Percentiles rank a stretch among this genome's conserved stretches.
These are phyloP conservation scores for Rhizomys pruinosus DNA, from an alignment of 2,113 vertebrate genomes.

Conservation along the genomic window DNA sequence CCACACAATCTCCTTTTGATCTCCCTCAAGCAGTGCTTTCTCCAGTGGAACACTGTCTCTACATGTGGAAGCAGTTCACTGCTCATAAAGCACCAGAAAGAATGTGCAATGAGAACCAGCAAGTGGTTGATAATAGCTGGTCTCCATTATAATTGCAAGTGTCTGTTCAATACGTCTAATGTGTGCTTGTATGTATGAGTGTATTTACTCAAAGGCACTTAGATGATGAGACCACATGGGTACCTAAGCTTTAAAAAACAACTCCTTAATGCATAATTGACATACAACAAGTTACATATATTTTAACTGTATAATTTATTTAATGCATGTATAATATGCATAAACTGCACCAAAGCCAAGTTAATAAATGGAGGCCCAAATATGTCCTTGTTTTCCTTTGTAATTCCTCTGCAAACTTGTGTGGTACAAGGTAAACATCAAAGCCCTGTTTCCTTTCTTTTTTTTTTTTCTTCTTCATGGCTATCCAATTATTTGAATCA, in stretches of 20 bases:
- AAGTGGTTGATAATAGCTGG: neutral
- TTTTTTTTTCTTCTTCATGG: neutral
- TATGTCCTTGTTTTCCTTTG: neutral
- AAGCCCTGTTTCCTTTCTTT: neutral
- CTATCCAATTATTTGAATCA: neutral
- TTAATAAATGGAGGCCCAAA: neutral
- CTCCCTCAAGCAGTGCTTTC: neutral
- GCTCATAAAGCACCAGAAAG: constrained; percentile 29
- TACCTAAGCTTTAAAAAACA: neutral
- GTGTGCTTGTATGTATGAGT: neutral
- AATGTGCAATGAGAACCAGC: constrained; percentile 31
- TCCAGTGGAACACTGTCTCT: neutral
- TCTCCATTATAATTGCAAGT: constrained; percentile 2
- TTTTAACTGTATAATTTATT: constrained; percentile 10
- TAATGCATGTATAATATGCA: neutral
- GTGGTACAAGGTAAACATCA: neutral
- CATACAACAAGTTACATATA: neutral
- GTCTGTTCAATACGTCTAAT: constrained; percentile 4
- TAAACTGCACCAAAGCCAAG: neutral
- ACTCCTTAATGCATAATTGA: neutral
- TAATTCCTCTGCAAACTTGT: neutral
- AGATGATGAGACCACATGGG: neutral
- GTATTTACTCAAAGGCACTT: neutral
- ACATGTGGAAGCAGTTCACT: constrained; percentile 30
- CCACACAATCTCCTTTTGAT: neutral